A percentile compares a stretch with the other conserved stretches of the same genome.
Evolutionary conservation across 1,140 invertebrate genomes (phyloP).

Genomic region (Metopolophium dirhodum): DNA sequence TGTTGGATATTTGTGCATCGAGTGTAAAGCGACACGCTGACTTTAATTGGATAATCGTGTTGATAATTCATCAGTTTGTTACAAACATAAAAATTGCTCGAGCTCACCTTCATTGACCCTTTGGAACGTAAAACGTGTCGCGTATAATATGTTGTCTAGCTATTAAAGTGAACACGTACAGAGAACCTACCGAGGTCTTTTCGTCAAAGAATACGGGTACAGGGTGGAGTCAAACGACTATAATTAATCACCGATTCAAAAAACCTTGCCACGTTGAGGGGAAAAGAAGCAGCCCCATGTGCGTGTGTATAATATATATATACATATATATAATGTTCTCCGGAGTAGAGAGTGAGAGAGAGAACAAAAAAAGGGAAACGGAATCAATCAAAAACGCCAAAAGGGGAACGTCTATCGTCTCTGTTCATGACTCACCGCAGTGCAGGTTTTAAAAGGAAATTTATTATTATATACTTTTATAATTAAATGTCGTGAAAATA

Average conservation of each 20-base stretch:
- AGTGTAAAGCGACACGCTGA: not conserved
- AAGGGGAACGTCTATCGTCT: not conserved
- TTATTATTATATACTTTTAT: not conserved
- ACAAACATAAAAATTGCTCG: not conserved
- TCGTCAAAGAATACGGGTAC: slow-evolving; percentile 18
- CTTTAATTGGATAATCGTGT: not conserved
- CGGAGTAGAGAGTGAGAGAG: not conserved
- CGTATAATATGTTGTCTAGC: not conserved
- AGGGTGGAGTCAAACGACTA: slow-evolving; percentile 26
- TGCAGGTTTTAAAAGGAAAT: not conserved
- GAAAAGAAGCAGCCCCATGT: slow-evolving; percentile 8
- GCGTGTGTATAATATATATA: not conserved
- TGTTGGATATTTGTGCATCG: not conserved
- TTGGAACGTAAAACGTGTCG: not conserved
- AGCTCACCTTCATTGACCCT: not conserved
- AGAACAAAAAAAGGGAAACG: not conserved
- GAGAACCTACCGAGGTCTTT: not conserved
- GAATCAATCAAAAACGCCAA: slow-evolving; percentile 45
- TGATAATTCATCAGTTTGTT: not conserved
- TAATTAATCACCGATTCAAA: slow-evolving; percentile 52
- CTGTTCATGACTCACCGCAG: slow-evolving; percentile 3
- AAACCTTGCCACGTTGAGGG: not conserved
- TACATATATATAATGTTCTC: not conserved
- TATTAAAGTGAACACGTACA: not conserved
- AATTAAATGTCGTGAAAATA: not conserved